These are phyloP conservation scores for Mechanitis mazaeus DNA, from an alignment of 2,888 invertebrate species.

Conservation along the genomic window DNA sequence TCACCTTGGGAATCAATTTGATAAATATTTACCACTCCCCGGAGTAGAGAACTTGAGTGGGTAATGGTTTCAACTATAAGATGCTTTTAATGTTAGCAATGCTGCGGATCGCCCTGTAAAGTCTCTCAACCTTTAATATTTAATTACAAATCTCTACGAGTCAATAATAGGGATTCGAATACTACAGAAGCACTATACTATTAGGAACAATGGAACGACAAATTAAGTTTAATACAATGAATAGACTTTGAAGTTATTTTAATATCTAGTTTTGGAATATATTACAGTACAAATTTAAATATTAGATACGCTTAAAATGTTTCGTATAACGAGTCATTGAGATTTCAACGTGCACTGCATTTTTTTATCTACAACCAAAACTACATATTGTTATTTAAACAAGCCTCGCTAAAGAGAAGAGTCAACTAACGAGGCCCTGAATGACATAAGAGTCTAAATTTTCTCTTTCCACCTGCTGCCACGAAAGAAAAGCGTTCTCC, in stretches of 20 bases:
- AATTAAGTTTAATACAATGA: not conserved
- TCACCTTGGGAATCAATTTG: constrained; percentile 65
- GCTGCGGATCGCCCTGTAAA: constrained; percentile 17
- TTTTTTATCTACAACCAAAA: not conserved
- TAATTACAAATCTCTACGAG: constrained; percentile 21
- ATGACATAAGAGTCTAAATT: constrained; percentile 33
- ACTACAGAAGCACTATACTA: not conserved
- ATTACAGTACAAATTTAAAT: not conserved
- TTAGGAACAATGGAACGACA: constrained; percentile 1
- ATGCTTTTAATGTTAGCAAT: constrained; percentile 44
- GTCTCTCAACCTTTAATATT: constrained; percentile 23
- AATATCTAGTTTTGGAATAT: not conserved
- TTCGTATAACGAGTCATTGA: not conserved
- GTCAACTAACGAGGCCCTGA: constrained; percentile 25
- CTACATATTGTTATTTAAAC: constrained; percentile 5
- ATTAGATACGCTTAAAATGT: not conserved
- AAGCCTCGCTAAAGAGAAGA: constrained; percentile 4
- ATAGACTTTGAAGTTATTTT: not conserved
- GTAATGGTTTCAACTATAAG: constrained; percentile 33
- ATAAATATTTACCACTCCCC: constrained; percentile 66
- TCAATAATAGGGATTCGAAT: constrained; percentile 12
- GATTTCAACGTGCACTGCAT: not conserved
- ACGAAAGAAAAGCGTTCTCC: constrained; percentile 43
- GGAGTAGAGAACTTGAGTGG: constrained; percentile 33
- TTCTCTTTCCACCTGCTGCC: constrained; percentile 51